Conservation (phyloP, 23 tunicate species). For the Styela clava region DNA sequence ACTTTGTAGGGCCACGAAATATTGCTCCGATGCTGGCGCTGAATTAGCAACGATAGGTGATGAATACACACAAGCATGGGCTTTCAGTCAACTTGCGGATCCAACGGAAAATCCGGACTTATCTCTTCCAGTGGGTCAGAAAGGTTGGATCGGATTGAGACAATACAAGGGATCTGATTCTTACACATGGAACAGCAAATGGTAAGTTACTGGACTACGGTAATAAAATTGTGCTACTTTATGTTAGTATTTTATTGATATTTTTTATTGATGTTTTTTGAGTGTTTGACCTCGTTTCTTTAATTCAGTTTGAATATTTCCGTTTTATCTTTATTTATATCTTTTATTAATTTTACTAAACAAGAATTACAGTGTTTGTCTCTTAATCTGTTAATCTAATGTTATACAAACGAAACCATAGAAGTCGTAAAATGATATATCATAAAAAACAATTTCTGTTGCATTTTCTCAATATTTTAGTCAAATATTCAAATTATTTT, state of each 20-base stretch:
- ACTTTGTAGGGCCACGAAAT: slow-evolving; percentile 42
- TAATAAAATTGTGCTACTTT: neutral
- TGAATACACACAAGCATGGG: slow-evolving; percentile 67
- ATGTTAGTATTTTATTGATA: neutral
- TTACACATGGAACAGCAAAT: slow-evolving; percentile 53
- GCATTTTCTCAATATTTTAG: too few species aligned
- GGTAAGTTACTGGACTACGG: slow-evolving; percentile 31
- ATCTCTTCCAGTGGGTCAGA: slow-evolving; percentile 39
- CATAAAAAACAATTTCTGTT: too few species aligned
- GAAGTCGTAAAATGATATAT: too few species aligned
- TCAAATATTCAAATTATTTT: too few species aligned
- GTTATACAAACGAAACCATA: too few species aligned
- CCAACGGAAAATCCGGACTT: slow-evolving; percentile 74
- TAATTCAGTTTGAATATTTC: too few species aligned
- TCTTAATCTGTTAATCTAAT: too few species aligned
- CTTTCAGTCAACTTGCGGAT: slow-evolving; percentile 64
- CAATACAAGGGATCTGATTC: slow-evolving; percentile 8
- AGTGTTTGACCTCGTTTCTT: too few species aligned
- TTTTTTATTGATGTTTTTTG: too few species aligned
- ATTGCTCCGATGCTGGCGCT: slow-evolving; percentile 44
- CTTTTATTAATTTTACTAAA: too few species aligned
- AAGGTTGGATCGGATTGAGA: slow-evolving; percentile 78
- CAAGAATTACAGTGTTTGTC: too few species aligned
- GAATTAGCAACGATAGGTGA: slow-evolving; percentile 58
- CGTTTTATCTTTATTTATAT: too few species aligned